Evolutionary conservation across 2,888 invertebrate genomes (phyloP), one percentile per base, ranked within the genome.

Genomic region (Hypercompe scribonia): DNA sequence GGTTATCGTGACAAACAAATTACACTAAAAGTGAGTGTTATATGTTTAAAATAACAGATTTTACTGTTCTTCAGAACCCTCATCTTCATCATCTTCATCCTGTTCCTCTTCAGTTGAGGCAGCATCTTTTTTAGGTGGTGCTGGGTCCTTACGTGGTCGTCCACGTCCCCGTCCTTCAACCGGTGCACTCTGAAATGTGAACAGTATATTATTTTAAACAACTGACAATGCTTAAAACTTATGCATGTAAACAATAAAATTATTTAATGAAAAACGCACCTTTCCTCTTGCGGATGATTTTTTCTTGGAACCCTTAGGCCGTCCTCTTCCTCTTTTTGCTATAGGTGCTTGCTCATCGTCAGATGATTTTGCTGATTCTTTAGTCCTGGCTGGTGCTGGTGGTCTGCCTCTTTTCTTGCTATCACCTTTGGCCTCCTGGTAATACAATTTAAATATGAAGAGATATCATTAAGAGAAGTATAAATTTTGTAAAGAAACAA

Each of bases 301-400:
- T 89, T 96, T 96, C 90, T 96, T 96, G 36, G 96, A 92, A 58
- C 96, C 96, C 84, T 96, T 96, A 36, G 96, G 96, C 81, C 96
- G 92, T 81, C 96, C 96, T 86, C 96, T 90, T 34, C 96, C 96
- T 88, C 96, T 90, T 91, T 96, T 96, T 68, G 93, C 96, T 87
- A 93, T 93, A 72, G 96, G 95, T 77, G 95, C 95, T 77, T 95
- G 96, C 83, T 96, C 96, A 88, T 95, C 95, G 87, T 95, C 95
- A 18, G 96, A 96, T 24, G 96, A 95, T 83, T 95, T 95, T 76
- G 96, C 93, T n/a, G 96, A 94, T 87, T 96, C 96, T 89, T 96
- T 96, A 79, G 92, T 92, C 87, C 93, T 94, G 11, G 93, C 86
- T 36, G 95, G 86, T 72, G 91, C 93, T 75, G 94, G 89, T 58